These are phyloP conservation scores for Procambarus virginalis DNA, from an alignment of 1,140 invertebrate species.

Conservation along the genomic window DNA sequence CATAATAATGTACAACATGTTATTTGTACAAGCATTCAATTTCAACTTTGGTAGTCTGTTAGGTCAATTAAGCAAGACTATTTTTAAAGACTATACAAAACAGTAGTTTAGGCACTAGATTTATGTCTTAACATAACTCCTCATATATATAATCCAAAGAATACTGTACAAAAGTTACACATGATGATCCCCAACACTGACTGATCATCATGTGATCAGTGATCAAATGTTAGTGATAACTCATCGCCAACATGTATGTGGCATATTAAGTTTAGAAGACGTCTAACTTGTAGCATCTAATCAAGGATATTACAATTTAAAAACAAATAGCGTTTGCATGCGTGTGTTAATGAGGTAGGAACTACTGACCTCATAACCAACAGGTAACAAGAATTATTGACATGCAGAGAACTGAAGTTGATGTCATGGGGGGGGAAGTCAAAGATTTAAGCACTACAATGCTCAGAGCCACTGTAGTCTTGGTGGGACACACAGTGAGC, in stretches of 20 bases:
- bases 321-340: not conserved
- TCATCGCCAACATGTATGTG: not conserved
- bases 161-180: not conserved
- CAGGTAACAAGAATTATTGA: not conserved
- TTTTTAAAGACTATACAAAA: no score
- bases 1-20: no score
- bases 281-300: not conserved
- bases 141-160: not conserved
- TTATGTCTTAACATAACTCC: not conserved
- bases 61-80: no score
- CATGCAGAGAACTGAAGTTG: not conserved
- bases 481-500: not conserved
- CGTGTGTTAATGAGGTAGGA: conserved; percentile 5
- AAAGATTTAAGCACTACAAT: not conserved
- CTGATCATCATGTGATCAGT: not conserved
- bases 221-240: not conserved
- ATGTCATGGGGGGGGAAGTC: not conserved
- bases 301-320: not conserved
- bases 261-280: not conserved
- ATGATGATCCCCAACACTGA: not conserved
- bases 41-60: no score
- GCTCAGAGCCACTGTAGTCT: not conserved
- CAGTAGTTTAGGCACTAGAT: no score
- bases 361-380: conserved; percentile 12
- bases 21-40: no score